Evolutionary conservation across 2,113 vertebrate species (phyloP), one percentile per base, ranked within the genome.

Genomic region (Hydrolagus affinis): DNA sequence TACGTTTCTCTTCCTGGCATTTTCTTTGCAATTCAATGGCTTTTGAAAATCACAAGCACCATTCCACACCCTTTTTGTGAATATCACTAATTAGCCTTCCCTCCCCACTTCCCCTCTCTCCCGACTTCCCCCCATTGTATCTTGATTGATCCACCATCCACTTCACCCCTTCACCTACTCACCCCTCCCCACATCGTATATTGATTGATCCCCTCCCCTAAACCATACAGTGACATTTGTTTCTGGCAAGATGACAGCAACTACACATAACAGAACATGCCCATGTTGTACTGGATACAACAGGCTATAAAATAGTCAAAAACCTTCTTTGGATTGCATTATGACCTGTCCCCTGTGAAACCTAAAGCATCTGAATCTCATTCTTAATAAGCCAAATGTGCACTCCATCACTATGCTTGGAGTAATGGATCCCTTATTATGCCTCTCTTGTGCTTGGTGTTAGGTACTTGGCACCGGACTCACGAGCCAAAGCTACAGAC

Each of bases 361-460:
- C 15, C 66, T 28, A 30, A 64, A 83, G 66, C 78, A 83, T 60
- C 25, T 83, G 78, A 83, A 66, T 83, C 14, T 66, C 62, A 83
- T 83, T 28, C 30, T 83, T 32, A 30, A 19, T 19, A 68, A 68
- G 78, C 62, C 25, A 83, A 83, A 83, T 66, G 62, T 17, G 28
- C 23, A 83, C 25, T 83, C 78, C 66, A 68, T 32, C 78, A 32
- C 60, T 21, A 83, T 83, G 15, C 14, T 83, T 83, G 60, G 28
- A 17, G 62, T 83, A 68, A 83, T 66, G 17, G 11, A 28, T 8
- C 23, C 60, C 25, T 62, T 28, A 66, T 83, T 68, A 83, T 32
- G 78, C 62, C 78, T 83, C 78, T 83, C 62, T 30, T 66, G 78
- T 28, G 17, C 32, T 80, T 83, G 78, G 25, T 83, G 23, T 68